Base-by-base conservation (phyloP, 1,140 invertebrate species). In the Drosophila sucinea region DNA sequence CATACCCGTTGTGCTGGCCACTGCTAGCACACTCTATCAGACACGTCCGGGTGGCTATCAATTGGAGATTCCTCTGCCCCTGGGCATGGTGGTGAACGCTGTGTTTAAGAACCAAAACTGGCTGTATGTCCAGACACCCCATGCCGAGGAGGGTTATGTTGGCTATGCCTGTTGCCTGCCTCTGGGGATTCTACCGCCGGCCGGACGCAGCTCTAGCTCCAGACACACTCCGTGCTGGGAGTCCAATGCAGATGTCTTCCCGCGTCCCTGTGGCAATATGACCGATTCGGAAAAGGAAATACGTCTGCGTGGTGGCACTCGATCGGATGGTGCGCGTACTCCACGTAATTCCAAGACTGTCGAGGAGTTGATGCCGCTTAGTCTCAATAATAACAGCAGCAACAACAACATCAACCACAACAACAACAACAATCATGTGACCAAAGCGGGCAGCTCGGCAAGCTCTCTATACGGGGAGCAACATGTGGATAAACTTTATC, bases 21-120 rank as follows among this genome's bases (percentile, higher is more conserved):
- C 95, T 54, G 94, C 95, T 0, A 96, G 95, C 55, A 94, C 95
- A 0, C 91, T 97, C 6, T 96, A 96, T 90, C 95, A 96, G 84
- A 96, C 95, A 0, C 94, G 95, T 55, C 85, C 93, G 0, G 95
- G 94, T 11, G 95, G 95, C 23, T 94, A 93, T 57, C 96, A 96
- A 83, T 93, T 94, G 25, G 96, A 96, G 90, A 92, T 96, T 38
- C 93, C 94, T 0, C 86, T 97, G 60, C 96, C 96, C 0, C 92
- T 97, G 56, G 96, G 96, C 6, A 97, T 96, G 90, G 96, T 97
- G 2, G 96, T 97, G 0, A 97, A 97, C 86, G 96, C 96, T 0
- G 95, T 97, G 4, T 97, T 97, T 90, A 96, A 96, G 91, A 97
- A 96, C 77, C 95, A 96, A 73, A 94, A 94, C 73, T 97, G 96